Percentiles rank a stretch among this genome's conserved stretches.
Conservation (phyloP, 2,888 invertebrate species). For the Cataglyphis livida region DNA sequence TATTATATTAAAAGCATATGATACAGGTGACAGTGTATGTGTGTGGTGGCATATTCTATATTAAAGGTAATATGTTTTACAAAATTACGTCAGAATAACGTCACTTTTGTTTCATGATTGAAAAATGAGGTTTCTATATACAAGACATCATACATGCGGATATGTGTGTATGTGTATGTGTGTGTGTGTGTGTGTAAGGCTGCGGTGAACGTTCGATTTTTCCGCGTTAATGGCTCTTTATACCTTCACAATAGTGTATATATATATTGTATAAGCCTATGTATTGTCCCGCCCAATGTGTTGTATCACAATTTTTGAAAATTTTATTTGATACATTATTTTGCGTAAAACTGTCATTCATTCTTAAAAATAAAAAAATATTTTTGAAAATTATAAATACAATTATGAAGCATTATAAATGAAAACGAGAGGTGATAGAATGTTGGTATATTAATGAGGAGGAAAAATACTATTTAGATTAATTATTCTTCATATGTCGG, state of each 20-base stretch:
- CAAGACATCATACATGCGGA: neutral
- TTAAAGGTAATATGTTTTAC: conserved; percentile 14
- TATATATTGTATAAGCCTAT: conserved; percentile 29
- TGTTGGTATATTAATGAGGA: neutral
- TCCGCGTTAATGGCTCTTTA: conserved; percentile 39
- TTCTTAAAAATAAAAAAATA: neutral
- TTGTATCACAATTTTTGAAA: conserved; percentile 17
- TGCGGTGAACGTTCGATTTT: conserved; percentile 45
- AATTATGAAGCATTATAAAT: neutral
- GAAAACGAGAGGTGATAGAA: neutral
- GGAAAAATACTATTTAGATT: neutral
- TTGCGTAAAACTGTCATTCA: neutral
- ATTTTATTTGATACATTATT: neutral
- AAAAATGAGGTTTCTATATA: conserved; percentile 39
- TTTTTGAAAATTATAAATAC: neutral
- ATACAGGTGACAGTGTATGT: neutral
- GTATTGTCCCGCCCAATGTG: conserved; percentile 12
- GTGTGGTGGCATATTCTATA: neutral
- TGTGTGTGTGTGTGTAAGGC: neutral
- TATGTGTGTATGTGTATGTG: neutral
- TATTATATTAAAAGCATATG: conserved; percentile 1
- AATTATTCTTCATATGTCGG: neutral
- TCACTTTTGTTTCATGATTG: conserved; percentile 41
- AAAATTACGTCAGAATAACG: conserved; percentile 41
- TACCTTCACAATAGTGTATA: conserved; percentile 27